phyloP scores from a whole-genome alignment of 2,888 invertebrate species.

The Psococerastis gibbosa region DNA sequence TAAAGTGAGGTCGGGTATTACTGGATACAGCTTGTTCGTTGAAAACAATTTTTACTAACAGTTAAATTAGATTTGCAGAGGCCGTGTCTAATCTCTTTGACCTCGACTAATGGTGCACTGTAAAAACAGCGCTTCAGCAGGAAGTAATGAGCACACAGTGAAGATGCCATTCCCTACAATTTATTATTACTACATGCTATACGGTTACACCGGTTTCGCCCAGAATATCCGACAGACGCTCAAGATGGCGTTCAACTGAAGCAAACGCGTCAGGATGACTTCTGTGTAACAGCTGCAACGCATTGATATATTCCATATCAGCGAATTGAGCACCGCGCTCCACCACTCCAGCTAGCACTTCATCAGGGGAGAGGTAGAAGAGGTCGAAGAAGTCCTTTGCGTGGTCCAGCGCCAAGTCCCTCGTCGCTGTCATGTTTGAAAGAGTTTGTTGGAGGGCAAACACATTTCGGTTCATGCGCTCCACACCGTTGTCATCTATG shows the following conservation, averaged over 20 bases:
- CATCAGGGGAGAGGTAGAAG: slow-evolving; percentile 67
- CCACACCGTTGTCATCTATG: slow-evolving; percentile 64
- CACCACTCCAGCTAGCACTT: slow-evolving; percentile 61
- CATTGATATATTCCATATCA: slow-evolving; percentile 72
- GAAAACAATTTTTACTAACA: no score
- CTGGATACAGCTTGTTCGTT: no score
- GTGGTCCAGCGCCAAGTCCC: slow-evolving; percentile 70
- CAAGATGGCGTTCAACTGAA: slow-evolving; percentile 37
- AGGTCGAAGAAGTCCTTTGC: slow-evolving; percentile 79
- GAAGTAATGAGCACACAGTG: no score
- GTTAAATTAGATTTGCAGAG: no score
- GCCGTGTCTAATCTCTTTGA: no score
- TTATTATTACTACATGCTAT: no score
- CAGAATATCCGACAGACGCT: slow-evolving; percentile 65
- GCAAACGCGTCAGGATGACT: slow-evolving; percentile 23
- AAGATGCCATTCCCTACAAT: no score
- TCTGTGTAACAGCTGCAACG: slow-evolving; percentile 52
- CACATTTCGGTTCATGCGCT: slow-evolving; percentile 70
- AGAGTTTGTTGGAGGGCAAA: slow-evolving; percentile 68
- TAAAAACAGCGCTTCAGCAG: no score
- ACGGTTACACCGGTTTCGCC: slow-evolving; percentile 69
- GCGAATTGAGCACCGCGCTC: slow-evolving; percentile 79
- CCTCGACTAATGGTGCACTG: no score
- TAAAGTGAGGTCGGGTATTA: no score
- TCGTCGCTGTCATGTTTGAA: slow-evolving; percentile 62